Evolutionary conservation across 2,888 invertebrate genomes (phyloP), one percentile per base, ranked within the genome.

Genomic region (Geotrupes spiniger): DNA sequence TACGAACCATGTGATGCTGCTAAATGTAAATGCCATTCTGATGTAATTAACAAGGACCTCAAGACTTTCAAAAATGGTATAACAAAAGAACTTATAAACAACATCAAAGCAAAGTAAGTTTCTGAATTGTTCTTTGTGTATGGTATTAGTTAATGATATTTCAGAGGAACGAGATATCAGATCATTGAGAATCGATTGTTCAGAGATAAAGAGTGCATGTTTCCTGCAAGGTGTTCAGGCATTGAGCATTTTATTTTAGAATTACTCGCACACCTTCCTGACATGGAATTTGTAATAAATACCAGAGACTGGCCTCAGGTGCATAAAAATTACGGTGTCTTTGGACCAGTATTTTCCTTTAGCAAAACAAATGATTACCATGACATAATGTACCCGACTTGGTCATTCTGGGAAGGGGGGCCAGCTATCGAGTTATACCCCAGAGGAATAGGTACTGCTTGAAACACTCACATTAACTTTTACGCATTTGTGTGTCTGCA

Each of bases 331-430:
- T 83, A 81, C 76, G 80, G 79, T 1, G 68, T 74, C 4, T 74
- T 78, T 59, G 80, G 83, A 21, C 96, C 97, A 9, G 83, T 97
- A n/a, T 88, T 97, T 69, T 97, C 96, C 2, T 98, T 98, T 70
- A 96, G 96, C 70, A 97, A 96, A 86, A 87, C 89, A 0, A 65
- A 70, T 31, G 85, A 91, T 26, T 90, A 92, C 72, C 79, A 80
- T 70, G 98, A 98, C 68, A 92, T 98, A 52, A 89, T 90, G 84
- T 92, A 90, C 70, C 97, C 97, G 1, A 91, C 96, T 0, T 98
- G 97, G 97, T 87, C 93, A 29, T 98, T 98, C 73, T 95, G 96
- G 95, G 93, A 93, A 74, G 97, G 97, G 16, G 98, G 98, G 0
- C 98, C 98, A 9, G 96, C 97, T 1, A 96, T 97, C 59, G 83